phyloP scores from a whole-genome alignment of 2,797 vertebrate genomes.

The Sebastes glaucus region DNA sequence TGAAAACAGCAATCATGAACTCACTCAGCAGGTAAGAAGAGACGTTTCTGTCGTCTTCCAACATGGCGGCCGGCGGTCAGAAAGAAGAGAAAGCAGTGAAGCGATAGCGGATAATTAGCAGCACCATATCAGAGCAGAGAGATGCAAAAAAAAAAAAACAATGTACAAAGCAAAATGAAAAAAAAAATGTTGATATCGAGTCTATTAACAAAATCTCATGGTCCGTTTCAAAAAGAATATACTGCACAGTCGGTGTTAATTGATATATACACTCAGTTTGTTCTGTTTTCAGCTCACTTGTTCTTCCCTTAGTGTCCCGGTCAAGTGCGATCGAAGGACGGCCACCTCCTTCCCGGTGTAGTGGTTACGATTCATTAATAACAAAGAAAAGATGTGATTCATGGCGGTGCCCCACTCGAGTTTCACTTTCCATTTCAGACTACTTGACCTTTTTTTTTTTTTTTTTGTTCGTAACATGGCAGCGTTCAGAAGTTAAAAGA shows the following conservation, averaged over 20 bases:
- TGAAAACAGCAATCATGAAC: background rate
- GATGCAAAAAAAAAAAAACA: slow-evolving; percentile 11
- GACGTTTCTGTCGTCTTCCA: slow-evolving; percentile 11
- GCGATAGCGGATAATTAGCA: slow-evolving; percentile 44
- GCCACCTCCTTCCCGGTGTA: slow-evolving; percentile 27
- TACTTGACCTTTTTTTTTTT: background rate
- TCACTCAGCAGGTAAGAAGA: background rate
- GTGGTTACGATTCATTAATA: slow-evolving; percentile 42
- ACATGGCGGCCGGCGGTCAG: slow-evolving; percentile 16
- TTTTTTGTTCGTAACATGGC: slow-evolving; percentile 28
- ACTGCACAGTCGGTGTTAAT: slow-evolving; percentile 53
- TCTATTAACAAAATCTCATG: slow-evolving; percentile 57
- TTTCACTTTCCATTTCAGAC: background rate
- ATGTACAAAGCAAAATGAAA: slow-evolving; percentile 41
- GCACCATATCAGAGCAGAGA: slow-evolving; percentile 57
- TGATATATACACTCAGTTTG: slow-evolving; percentile 52
- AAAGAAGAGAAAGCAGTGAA: background rate
- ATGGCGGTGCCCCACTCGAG: slow-evolving; percentile 32
- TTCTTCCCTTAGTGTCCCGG: background rate
- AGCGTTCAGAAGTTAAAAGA: slow-evolving; percentile 28
- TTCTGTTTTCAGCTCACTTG: slow-evolving; percentile 15
- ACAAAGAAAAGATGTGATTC: slow-evolving; percentile 18
- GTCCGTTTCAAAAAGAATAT: slow-evolving; percentile 46
- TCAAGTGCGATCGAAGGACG: slow-evolving; percentile 4
- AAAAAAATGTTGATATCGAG: slow-evolving; percentile 13